Percentiles rank a stretch among this genome's conserved stretches.
Conservation (phyloP, 2,797 vertebrate genomes). For the Myotis findleyi region DNA sequence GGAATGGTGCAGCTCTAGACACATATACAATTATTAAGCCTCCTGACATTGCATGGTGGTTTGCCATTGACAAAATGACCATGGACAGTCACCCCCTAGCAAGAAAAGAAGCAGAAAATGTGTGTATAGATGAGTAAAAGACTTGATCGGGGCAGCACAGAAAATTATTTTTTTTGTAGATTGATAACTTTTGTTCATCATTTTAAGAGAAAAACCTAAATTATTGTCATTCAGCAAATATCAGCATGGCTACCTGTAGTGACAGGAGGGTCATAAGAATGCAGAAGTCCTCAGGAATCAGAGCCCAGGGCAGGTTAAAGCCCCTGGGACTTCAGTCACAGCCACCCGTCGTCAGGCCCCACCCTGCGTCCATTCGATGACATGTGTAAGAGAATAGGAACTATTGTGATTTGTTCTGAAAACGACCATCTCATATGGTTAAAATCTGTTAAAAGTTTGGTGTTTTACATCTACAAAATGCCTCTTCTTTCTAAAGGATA, state of each 20-base stretch:
- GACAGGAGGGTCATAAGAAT: background rate
- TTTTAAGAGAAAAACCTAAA: background rate
- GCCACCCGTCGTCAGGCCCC: background rate
- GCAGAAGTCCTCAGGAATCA: background rate
- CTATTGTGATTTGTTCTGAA: constrained; percentile 19
- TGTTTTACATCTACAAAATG: background rate
- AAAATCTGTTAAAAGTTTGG: background rate
- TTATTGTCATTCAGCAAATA: background rate
- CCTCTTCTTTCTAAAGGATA: background rate
- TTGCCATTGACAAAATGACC: background rate
- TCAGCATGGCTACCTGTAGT: background rate
- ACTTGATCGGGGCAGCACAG: background rate
- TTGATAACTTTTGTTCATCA: background rate
- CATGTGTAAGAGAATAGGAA: background rate
- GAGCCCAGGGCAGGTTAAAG: background rate
- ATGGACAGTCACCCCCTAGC: fast-evolving
- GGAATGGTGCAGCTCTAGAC: background rate
- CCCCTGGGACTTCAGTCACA: background rate
- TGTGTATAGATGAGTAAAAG: background rate
- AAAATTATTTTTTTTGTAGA: constrained; percentile 33
- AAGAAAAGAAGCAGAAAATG: background rate
- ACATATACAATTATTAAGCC: background rate
- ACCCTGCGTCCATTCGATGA: background rate
- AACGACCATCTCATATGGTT: background rate
- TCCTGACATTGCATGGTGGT: background rate